Evolutionary conservation across 1,140 invertebrate genomes (phyloP).

Genomic region (Zaprionus taronus): DNA sequence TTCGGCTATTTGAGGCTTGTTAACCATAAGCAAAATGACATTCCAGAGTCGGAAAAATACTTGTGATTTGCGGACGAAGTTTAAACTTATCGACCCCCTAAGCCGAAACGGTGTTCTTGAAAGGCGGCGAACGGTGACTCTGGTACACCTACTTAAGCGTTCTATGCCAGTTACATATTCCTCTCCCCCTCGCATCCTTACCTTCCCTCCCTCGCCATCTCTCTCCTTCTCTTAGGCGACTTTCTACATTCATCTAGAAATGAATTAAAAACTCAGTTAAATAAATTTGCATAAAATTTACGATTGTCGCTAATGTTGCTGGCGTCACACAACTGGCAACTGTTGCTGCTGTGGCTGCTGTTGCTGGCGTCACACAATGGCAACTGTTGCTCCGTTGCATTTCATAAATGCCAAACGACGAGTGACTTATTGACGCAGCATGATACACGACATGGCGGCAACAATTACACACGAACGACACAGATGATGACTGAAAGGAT

Average conservation of each 20-base stretch:
- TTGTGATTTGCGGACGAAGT: no score
- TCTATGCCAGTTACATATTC: no score
- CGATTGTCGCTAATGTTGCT: slow-evolving; percentile 9
- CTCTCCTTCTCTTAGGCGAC: background rate
- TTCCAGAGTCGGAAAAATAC: no score
- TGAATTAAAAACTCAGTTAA: background rate
- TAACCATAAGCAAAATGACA: no score
- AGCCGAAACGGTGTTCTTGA: no score
- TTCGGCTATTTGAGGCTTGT: no score
- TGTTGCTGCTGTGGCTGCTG: slow-evolving; percentile 31
- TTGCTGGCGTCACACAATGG: slow-evolving; percentile 11
- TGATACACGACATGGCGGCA: slow-evolving; percentile 49
- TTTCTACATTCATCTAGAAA: slow-evolving; percentile 5
- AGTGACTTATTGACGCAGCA: slow-evolving; percentile 58
- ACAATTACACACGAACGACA: slow-evolving; percentile 39
- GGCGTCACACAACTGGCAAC: slow-evolving; percentile 11
- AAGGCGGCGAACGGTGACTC: no score
- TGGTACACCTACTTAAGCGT: no score
- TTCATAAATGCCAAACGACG: slow-evolving; percentile 37
- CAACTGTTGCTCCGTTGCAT: slow-evolving; percentile 35
- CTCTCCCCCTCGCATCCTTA: no score
- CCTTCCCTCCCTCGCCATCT: no score
- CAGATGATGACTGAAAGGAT: slow-evolving; percentile 7
- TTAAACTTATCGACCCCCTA: no score
- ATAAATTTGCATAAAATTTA: slow-evolving; percentile 22